Percentiles rank a stretch among this genome's conserved stretches.
These are phyloP conservation scores for Tragelaphus buxtoni DNA, from an alignment of 2,113 vertebrate species.

Conservation along the genomic window DNA sequence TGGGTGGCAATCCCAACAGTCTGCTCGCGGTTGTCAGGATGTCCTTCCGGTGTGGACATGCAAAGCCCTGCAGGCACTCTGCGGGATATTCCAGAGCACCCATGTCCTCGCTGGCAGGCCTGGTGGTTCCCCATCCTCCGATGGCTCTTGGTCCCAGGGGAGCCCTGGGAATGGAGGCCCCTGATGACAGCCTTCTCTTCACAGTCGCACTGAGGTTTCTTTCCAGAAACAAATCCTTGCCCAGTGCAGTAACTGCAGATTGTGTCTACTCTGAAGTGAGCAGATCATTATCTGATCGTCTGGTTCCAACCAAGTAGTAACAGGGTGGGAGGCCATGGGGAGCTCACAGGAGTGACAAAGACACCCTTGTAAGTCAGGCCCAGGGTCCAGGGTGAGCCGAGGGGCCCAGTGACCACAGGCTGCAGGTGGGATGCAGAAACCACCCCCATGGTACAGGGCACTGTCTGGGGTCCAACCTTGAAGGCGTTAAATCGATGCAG, in stretches of 20 bases:
- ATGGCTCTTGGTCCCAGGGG: fast-evolving
- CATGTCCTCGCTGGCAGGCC: not conserved
- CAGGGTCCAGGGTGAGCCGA: not conserved
- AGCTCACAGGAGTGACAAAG: not conserved
- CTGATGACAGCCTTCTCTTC: not conserved
- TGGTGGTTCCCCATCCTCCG: too few relatives aligned
- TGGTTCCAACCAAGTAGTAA: not conserved
- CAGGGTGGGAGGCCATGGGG: not conserved
- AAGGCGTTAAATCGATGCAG: fast-evolving
- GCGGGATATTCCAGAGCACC: not conserved
- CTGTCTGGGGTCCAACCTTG: fast-evolving
- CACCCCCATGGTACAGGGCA: fast-evolving
- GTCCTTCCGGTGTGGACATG: not conserved
- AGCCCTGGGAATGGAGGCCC: not conserved
- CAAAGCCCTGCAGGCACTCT: constrained; percentile 2
- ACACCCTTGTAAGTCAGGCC: not conserved
- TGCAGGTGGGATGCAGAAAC: not conserved
- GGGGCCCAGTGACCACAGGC: not conserved
- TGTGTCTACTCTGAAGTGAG: not conserved
- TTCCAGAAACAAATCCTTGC: constrained; percentile 45
- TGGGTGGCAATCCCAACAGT: not conserved
- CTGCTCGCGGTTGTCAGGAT: not conserved
- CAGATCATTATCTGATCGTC: not conserved
- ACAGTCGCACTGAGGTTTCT: constrained; percentile 28
- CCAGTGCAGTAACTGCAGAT: constrained; percentile 10